Evolutionary conservation across 2,113 vertebrate genomes (phyloP).

Genomic region (Onychostoma macrolepis): DNA sequence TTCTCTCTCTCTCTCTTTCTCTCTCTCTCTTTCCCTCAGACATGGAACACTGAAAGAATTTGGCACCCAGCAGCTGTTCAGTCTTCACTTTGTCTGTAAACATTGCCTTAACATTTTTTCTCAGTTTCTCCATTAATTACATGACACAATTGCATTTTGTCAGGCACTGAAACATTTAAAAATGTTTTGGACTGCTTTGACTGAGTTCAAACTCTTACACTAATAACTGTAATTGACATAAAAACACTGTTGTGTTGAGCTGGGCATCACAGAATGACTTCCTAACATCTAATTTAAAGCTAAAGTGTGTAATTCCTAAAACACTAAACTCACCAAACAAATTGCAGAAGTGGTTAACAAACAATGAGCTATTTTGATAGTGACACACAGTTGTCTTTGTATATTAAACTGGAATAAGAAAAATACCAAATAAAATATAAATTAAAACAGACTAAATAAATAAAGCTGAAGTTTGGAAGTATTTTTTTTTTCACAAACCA

Average conservation of each 20-base stretch:
- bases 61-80: slow-evolving; percentile 29
- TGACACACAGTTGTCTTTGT: neutral
- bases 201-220: neutral
- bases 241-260: neutral
- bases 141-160: neutral
- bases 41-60: slow-evolving; percentile 26
- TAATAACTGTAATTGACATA: neutral
- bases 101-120: neutral
- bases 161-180: neutral
- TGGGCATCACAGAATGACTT: neutral
- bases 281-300: neutral
- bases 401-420: neutral
- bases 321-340: neutral
- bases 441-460: neutral
- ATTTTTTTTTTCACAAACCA: neutral
- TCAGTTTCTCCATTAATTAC: neutral
- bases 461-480: neutral
- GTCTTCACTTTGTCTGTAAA: neutral
- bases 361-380: neutral
- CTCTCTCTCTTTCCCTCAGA: neutral
- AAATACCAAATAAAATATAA: neutral
- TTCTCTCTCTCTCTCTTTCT: neutral
- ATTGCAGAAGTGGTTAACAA: neutral
- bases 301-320: neutral
- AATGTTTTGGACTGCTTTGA: neutral